These are phyloP conservation scores for Brenthis daphne DNA, from an alignment of 2,888 invertebrate genomes.

Conservation along the genomic window DNA sequence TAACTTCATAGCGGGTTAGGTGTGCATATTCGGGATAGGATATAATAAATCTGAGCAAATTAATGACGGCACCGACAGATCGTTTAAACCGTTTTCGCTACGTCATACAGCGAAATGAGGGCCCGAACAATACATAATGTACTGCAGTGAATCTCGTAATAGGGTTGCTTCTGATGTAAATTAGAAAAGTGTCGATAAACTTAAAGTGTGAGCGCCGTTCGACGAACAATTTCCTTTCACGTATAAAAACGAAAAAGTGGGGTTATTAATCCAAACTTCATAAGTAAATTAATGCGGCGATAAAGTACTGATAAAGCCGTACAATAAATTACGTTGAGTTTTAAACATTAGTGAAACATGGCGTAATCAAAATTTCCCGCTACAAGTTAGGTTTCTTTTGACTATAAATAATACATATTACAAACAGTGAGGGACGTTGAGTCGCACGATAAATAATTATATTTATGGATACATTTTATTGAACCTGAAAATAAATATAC, in stretches of 20 bases:
- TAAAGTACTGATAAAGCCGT: slow-evolving; percentile 61
- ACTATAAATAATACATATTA: slow-evolving; percentile 17
- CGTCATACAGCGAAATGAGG: slow-evolving; percentile 72
- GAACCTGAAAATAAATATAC: slow-evolving; percentile 9
- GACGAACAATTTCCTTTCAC: slow-evolving; percentile 34
- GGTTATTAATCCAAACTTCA: slow-evolving; percentile 64
- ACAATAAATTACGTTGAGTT: slow-evolving; percentile 52
- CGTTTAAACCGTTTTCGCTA: slow-evolving; percentile 70
- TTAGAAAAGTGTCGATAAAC: slow-evolving; percentile 40
- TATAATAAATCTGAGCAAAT: slow-evolving; percentile 77
- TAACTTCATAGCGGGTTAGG: slow-evolving; percentile 45
- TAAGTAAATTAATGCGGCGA: slow-evolving; percentile 57
- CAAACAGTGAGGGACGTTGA: slow-evolving; percentile 27
- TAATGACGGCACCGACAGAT: slow-evolving; percentile 75
- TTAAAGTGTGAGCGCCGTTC: slow-evolving; percentile 23
- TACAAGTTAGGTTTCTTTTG: slow-evolving; percentile 17
- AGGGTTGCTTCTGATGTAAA: slow-evolving; percentile 42
- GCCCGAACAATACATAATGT: slow-evolving; percentile 44
- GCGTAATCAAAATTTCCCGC: slow-evolving; percentile 36
- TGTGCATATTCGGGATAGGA: slow-evolving; percentile 56
- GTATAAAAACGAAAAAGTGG: slow-evolving; percentile 42
- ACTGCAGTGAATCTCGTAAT: slow-evolving; percentile 43
- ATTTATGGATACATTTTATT: background rate
- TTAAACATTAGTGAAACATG: slow-evolving; percentile 46
- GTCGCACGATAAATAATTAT: slow-evolving; percentile 23